Conservation (phyloP, 64 coral and sea anemone genomes). For the Montipora efflorescens region DNA sequence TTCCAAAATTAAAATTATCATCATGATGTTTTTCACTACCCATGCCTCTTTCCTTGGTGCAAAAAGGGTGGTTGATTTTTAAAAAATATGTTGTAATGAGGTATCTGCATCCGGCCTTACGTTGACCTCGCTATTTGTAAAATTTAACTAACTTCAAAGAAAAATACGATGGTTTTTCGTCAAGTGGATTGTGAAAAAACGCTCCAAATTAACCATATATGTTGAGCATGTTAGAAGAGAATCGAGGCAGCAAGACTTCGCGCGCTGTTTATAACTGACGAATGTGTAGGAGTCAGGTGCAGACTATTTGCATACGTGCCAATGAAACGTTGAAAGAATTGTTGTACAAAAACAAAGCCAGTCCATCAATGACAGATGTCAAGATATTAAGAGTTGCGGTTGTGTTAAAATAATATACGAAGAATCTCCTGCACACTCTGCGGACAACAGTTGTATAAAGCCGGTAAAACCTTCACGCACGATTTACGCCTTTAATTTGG, state of each 20-base stretch:
- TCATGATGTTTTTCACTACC: too few relatives aligned
- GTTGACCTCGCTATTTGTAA: too few relatives aligned
- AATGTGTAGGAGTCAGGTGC: background rate
- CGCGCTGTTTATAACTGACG: background rate
- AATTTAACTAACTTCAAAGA: background rate
- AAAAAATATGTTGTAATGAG: too few relatives aligned
- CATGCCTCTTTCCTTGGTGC: too few relatives aligned
- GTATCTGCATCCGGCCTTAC: too few relatives aligned
- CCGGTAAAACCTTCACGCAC: background rate
- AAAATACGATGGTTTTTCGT: background rate
- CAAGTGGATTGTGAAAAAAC: too few relatives aligned
- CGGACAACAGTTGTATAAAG: background rate
- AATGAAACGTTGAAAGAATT: background rate
- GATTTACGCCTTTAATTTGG: slow-evolving; percentile 22
- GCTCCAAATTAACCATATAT: too few relatives aligned
- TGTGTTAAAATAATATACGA: slow-evolving; percentile 6
- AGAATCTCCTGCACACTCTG: background rate
- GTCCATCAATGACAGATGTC: slow-evolving; percentile 13
- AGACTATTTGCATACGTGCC: background rate
- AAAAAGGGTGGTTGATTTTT: too few relatives aligned
- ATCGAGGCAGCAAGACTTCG: background rate
- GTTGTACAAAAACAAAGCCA: background rate
- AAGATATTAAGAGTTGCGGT: background rate
- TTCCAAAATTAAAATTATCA: too few relatives aligned
- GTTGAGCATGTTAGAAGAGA: background rate